Percentiles rank a stretch among this genome's conserved stretches.
phyloP scores from a whole-genome alignment of 2,797 vertebrate genomes.

The Notolepis coatsorum region DNA sequence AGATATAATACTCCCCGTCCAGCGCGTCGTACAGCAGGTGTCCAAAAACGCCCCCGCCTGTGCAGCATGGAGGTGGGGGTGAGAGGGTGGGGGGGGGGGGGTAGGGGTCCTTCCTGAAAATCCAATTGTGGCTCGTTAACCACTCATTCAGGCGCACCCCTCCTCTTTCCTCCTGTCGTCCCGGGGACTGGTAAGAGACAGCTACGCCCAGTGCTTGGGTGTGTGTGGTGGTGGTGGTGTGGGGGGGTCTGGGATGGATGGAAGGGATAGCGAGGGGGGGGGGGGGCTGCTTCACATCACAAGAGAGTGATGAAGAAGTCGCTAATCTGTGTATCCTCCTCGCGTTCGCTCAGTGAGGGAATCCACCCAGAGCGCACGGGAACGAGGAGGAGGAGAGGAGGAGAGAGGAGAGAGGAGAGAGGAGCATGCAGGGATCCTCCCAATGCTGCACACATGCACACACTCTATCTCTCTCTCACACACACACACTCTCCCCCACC shows the following conservation, averaged over 20 bases:
- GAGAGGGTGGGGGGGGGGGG: too few relatives aligned
- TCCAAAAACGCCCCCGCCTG: constrained; percentile 35
- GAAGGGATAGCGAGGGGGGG: constrained; percentile 15
- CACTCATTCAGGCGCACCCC: constrained; percentile 29
- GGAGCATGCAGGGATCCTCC: constrained; percentile 61
- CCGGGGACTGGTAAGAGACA: constrained; percentile 53
- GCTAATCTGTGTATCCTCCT: constrained; percentile 50
- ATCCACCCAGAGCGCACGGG: constrained; percentile 35
- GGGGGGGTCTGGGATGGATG: too few relatives aligned
- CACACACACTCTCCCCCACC: constrained; percentile 52
- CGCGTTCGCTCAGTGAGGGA: constrained; percentile 34
- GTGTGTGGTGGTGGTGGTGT: not conserved
- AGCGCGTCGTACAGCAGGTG: constrained; percentile 23
- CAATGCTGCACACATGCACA: constrained; percentile 43
- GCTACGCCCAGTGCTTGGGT: constrained; percentile 12
- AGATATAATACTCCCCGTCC: constrained; percentile 14
- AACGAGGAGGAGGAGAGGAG: constrained; percentile 39
- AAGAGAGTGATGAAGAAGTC: constrained; percentile 40
- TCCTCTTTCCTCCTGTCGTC: constrained; percentile 32
- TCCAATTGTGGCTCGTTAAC: constrained; percentile 58
- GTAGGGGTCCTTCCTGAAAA: constrained; percentile 30
- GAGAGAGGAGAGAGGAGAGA: constrained; percentile 40
- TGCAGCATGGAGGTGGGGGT: constrained; percentile 3
- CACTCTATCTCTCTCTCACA: constrained; percentile 28
- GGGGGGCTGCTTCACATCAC: constrained; percentile 53